These are phyloP conservation scores for Apotomis turbidana DNA, from an alignment of 2,888 invertebrate species.

Conservation along the genomic window DNA sequence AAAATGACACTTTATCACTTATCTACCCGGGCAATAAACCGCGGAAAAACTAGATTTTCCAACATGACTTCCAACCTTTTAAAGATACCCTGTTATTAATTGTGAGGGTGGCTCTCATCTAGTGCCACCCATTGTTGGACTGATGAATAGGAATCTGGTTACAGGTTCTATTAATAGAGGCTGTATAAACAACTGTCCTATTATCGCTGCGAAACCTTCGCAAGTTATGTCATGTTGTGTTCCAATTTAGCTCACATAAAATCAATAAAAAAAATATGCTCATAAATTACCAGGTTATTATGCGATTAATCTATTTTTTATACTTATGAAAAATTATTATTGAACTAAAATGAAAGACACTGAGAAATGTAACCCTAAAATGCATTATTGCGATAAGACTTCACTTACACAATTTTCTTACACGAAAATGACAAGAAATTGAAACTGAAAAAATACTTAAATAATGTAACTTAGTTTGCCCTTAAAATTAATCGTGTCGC, in stretches of 20 bases:
- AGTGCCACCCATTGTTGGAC: background rate
- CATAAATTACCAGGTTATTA: too few relatives aligned
- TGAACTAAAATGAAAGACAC: too few relatives aligned
- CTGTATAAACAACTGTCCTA: background rate
- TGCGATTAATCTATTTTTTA: too few relatives aligned
- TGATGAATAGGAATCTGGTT: constrained; percentile 8
- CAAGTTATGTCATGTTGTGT: background rate
- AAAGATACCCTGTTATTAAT: background rate
- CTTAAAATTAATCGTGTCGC: too few relatives aligned
- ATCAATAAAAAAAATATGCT: too few relatives aligned
- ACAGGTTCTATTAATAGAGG: background rate
- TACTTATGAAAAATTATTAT: too few relatives aligned
- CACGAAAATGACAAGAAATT: too few relatives aligned
- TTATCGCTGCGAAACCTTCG: background rate
- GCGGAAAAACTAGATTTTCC: background rate
- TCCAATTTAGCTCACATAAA: background rate
- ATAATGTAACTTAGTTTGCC: too few relatives aligned
- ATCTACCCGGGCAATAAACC: background rate
- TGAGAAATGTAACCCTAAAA: too few relatives aligned
- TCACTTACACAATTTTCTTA: too few relatives aligned
- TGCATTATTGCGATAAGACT: too few relatives aligned
- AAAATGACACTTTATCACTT: background rate
- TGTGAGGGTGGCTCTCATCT: background rate
- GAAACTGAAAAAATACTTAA: too few relatives aligned
- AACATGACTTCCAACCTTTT: background rate